Conservation (phyloP, 1,140 invertebrate genomes). For the Heliconius hermathena region DNA sequence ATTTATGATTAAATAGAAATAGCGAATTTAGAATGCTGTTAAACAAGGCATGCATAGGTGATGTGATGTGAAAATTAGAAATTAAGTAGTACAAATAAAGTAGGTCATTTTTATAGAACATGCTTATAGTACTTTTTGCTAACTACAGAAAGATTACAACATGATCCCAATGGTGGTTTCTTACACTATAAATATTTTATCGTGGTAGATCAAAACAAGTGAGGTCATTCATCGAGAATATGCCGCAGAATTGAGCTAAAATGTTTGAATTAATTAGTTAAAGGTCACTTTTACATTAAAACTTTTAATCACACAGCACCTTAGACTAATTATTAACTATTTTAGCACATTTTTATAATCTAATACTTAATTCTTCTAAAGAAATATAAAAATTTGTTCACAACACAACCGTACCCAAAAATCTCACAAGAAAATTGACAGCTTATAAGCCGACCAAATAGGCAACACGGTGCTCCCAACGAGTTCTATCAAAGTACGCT, state of each 20-base stretch:
- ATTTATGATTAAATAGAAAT: not conserved
- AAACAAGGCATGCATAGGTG: slow-evolving; percentile 28
- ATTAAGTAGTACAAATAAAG: slow-evolving; percentile 24
- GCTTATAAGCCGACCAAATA: slow-evolving; percentile 36
- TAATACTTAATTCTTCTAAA: slow-evolving; percentile 24
- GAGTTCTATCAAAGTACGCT: slow-evolving; percentile 17
- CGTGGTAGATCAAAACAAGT: slow-evolving; percentile 37
- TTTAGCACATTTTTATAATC: slow-evolving; percentile 21
- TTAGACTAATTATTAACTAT: slow-evolving; percentile 27
- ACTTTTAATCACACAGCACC: slow-evolving; percentile 45
- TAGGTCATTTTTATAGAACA: slow-evolving; percentile 41
- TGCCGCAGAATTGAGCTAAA: slow-evolving; percentile 10
- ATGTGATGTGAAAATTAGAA: slow-evolving; percentile 30
- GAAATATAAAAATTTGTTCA: slow-evolving; percentile 26
- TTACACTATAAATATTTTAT: slow-evolving; percentile 34
- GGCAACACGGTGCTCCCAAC: slow-evolving; percentile 23
- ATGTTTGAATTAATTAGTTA: slow-evolving; percentile 1
- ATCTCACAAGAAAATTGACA: slow-evolving; percentile 56
- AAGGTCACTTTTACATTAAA: slow-evolving; percentile 19
- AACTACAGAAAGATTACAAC: slow-evolving; percentile 16
- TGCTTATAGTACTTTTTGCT: not conserved
- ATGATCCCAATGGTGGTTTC: slow-evolving; percentile 19
- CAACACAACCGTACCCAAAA: slow-evolving; percentile 53
- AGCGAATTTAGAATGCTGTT: not conserved
- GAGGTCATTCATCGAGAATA: slow-evolving; percentile 41